Percentiles rank a stretch among this genome's conserved stretches.
Evolutionary conservation across 2,113 vertebrate genomes (phyloP).

Genomic region (Natator depressus): DNA sequence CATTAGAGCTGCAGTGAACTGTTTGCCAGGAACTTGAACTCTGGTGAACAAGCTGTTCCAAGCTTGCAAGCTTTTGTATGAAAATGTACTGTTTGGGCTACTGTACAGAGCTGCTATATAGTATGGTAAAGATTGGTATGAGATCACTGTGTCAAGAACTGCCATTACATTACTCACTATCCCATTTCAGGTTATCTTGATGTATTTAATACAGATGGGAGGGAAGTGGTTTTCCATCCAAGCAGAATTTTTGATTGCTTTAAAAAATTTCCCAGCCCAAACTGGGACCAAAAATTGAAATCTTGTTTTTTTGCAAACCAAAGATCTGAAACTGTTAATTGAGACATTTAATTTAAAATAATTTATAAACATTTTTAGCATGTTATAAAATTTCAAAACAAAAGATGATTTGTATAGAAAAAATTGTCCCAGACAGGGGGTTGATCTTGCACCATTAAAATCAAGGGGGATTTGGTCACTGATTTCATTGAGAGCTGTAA

Average conservation of each 20-base stretch:
- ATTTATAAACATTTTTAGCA: not conserved
- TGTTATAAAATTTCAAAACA: not conserved
- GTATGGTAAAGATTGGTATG: not conserved
- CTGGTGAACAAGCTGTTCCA: conserved; percentile 18
- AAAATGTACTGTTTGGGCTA: not conserved
- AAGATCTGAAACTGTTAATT: not conserved
- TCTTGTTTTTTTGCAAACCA: not conserved
- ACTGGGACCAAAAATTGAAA: not conserved
- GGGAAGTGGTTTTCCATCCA: not conserved
- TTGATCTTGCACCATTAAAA: not conserved
- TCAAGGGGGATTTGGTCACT: not conserved
- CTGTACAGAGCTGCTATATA: not conserved
- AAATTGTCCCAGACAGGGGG: not conserved
- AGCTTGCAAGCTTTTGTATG: conserved; percentile 12
- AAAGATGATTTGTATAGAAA: not conserved
- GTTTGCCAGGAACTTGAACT: conserved; percentile 67
- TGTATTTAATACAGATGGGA: not conserved
- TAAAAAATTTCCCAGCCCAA: not conserved
- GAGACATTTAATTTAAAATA: not conserved
- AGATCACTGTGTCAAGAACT: not conserved
- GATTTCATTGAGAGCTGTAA: not conserved
- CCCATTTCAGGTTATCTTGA: not conserved
- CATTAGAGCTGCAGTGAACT: conserved; percentile 57
- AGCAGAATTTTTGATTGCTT: not conserved
- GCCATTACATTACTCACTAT: not conserved